Conservation (phyloP, 1,140 invertebrate species). For the Penaeus japonicus region DNA sequence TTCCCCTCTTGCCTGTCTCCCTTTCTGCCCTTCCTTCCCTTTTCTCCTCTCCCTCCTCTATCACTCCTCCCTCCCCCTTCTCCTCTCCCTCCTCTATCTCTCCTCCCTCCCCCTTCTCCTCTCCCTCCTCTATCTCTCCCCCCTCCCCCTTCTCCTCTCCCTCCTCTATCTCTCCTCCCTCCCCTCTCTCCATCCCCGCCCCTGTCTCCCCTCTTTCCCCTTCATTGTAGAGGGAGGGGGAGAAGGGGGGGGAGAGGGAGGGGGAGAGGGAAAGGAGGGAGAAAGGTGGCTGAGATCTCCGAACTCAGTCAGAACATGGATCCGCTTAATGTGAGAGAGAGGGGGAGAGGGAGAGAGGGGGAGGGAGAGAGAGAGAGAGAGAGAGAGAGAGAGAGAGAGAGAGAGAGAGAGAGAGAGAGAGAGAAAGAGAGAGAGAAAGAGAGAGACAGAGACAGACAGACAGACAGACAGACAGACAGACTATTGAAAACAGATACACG, state of each 20-base stretch:
- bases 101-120: too few species aligned
- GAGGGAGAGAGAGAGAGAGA: background rate
- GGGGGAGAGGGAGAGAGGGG: background rate
- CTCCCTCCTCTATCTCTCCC: too few species aligned
- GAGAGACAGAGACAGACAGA: background rate
- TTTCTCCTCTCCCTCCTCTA: too few species aligned
- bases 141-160: too few species aligned
- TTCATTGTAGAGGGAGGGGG: background rate
- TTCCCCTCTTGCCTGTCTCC: too few species aligned
- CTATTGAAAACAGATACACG: too few species aligned
- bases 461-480: too few species aligned
- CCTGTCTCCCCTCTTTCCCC: background rate
- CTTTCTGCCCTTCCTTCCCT: too few species aligned
- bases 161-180: too few species aligned
- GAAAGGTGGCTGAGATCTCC: background rate
- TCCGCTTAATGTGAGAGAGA: background rate
- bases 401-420: slow-evolving; percentile 9
- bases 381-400: background rate
- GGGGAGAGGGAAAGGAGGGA: background rate
- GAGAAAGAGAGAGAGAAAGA: background rate
- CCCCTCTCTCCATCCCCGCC: too few species aligned
- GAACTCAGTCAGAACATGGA: background rate
- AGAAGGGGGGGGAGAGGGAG: background rate
- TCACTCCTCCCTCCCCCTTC: too few species aligned
- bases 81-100: too few species aligned